Evolutionary conservation across 2,113 vertebrate genomes (phyloP), one percentile per base, ranked within the genome.

Genomic region (Regulus satrapa): DNA sequence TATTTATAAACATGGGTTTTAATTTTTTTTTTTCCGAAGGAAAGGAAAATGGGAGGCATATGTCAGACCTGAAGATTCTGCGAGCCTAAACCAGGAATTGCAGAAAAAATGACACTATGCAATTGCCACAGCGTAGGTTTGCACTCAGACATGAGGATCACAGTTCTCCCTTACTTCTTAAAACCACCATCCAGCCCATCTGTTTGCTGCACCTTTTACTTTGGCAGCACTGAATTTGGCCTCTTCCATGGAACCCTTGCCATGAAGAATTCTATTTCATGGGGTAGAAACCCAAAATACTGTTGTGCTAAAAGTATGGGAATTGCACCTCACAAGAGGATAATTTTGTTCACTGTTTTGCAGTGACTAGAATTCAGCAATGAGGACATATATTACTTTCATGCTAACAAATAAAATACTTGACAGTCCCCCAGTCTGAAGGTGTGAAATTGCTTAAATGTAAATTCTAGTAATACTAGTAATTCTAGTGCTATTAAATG

Each of bases 181-280:
- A 96, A 97, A 74, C 67, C 0, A 1, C 48, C 90, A 96, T 84
- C 62, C 88, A 93, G 55, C 63, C 90, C 92, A 94, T 92, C 75
- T 96, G 92, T 77, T 92, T 95, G 59, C 72, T 67, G 55, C 93
- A 80, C 85, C 63, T 80, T 93, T 76, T 79, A 63, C 54, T 80
- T 77, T 74, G 68, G 72, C 89, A 96, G 76, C 43, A 74, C 28
- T n/a, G 43, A 73, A 48, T 93, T 63, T 94, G 78, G 85, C 29
- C 68, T 92, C 75, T 78, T 92, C 64, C 36, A 61, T 45, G 11
- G 29, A 93, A 80, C 28, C 80, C 63, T 59, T 71, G 76, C 32
- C 79, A 71, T 92, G 82, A 69, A 91, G 67, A 94, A 56, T 51
- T 41, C 41, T 61, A 13, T 71, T 79, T 77, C 21, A 81, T 61